A percentile compares a stretch with the other conserved stretches of the same genome.
Conservation (phyloP, 2,797 vertebrate species). For the Alosa sapidissima region DNA sequence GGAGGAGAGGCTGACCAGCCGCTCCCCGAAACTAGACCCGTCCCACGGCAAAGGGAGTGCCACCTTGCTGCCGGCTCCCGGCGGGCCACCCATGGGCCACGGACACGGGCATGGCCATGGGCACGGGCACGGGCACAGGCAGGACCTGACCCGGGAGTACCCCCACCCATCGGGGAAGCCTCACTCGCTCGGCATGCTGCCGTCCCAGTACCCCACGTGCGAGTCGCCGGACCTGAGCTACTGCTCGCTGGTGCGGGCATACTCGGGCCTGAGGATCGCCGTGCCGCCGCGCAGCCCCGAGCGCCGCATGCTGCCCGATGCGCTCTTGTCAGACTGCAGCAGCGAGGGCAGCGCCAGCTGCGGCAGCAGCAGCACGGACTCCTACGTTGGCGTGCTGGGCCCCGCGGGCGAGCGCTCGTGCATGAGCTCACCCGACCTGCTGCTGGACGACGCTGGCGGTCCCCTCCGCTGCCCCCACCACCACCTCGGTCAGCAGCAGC, state of each 20-base stretch:
- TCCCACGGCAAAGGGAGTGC: constrained; percentile 55
- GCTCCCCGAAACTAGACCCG: constrained; percentile 80
- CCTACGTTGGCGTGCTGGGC: constrained; percentile 74
- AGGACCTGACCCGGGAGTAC: not conserved
- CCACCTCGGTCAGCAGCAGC: constrained; percentile 61
- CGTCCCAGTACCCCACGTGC: constrained; percentile 80
- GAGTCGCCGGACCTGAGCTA: constrained; percentile 91
- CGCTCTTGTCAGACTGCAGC: constrained; percentile 88
- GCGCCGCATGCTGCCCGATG: constrained; percentile 82
- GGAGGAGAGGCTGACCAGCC: constrained; percentile 90
- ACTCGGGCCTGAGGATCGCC: constrained; percentile 82
- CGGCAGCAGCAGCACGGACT: constrained; percentile 86
- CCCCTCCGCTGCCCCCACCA: constrained; percentile 80
- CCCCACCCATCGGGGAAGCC: not conserved
- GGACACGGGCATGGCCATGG: too few relatives aligned
- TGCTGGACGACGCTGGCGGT: constrained; percentile 75
- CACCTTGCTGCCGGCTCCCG: constrained; percentile 67
- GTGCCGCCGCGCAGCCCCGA: constrained; percentile 81
- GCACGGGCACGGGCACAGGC: constrained; percentile 83
- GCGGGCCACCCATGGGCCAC: constrained; percentile 74
- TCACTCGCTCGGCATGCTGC: not conserved
- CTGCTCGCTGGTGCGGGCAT: constrained; percentile 87
- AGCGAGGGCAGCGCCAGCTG: constrained; percentile 91
- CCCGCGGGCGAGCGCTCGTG: constrained; percentile 81
- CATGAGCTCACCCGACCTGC: constrained; percentile 80